Base-by-base conservation (phyloP, 2,888 invertebrate species). In the Tromatobia lineatoria region DNA sequence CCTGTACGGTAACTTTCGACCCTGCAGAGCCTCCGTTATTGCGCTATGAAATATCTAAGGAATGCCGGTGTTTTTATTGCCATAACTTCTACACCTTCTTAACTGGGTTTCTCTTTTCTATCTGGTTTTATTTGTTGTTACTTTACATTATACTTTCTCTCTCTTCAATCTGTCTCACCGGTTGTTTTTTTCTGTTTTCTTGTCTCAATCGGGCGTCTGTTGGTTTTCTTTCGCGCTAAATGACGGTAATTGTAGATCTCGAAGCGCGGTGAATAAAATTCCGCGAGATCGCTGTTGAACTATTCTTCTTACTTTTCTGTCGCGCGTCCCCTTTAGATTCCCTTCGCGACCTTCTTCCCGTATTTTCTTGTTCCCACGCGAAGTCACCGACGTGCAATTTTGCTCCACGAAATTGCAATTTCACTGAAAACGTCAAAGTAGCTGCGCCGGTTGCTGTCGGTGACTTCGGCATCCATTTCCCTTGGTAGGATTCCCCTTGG, bases 41-140 rank as follows among this genome's bases (percentile, higher is more conserved):
- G 61, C 73, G 73, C 74, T 77, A 74, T 77, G 73, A 54, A 78
- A 78, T 84, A 82, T 71, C 52, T 85, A 85, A 86, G 88, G 85
- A 85, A 88, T 88, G 86, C 85, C 82, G 80, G 85, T 86, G 85
- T 88, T 88, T 83, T 80, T 77, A 47, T 59, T 67, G 54, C 75
- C 59, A 67, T 52, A 74, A 79, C 61, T 69, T 82, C 82, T 73
- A 80, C 80, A 83, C 67, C 80, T 79, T 67, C 59, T 69, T 64
- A 45, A 70, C 74, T 45, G 47, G 47, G 67, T 45, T 74, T 71
- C 75, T 74, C 50, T 67, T 71, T 80, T 66, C 61, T 71, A 29
- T 67, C 69, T 76, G 52, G 71, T 73, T 75, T 80, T 75, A 67
- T 76, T 76, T 80, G 66, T 78, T 59, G 8, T 82, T 80, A 34